Conservation (phyloP, 2,888 invertebrate genomes). For the Uloborus plumipes region DNA sequence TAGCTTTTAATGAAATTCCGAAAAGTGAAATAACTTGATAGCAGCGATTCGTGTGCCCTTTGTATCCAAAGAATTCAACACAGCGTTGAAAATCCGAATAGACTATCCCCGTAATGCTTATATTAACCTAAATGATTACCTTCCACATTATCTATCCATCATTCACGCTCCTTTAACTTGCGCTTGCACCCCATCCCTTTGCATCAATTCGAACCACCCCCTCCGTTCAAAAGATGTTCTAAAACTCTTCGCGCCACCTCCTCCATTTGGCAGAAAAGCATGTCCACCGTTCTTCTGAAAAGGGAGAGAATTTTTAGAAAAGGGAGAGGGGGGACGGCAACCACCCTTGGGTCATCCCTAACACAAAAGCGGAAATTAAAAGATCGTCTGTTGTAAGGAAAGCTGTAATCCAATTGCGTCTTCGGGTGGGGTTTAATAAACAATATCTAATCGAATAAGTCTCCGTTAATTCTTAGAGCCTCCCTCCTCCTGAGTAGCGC, state of each 20-base stretch:
- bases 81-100: no score
- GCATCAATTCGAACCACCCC: no score
- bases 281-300: constrained; percentile 29
- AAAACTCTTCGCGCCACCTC: background rate
- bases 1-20: no score
- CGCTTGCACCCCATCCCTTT: background rate
- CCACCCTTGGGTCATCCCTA: constrained; percentile 56
- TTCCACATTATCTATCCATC: background rate
- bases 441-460: constrained; percentile 64
- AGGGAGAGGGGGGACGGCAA: background rate
- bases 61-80: no score
- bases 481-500: constrained; percentile 11
- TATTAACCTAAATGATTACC: no score
- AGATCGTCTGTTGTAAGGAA: constrained; percentile 55
- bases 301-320: background rate
- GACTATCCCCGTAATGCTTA: no score
- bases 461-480: constrained; percentile 60
- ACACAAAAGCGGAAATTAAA: constrained; percentile 63
- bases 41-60: no score
- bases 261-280: background rate
- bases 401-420: constrained; percentile 61
- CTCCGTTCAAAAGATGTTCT: no score
- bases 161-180: constrained; percentile 18
- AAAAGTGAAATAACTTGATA: no score
- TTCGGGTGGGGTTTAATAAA: constrained; percentile 62